These are phyloP conservation scores for Drosophila pseudoobscura DNA, from an alignment of 1,140 invertebrate genomes.

Conservation along the genomic window DNA sequence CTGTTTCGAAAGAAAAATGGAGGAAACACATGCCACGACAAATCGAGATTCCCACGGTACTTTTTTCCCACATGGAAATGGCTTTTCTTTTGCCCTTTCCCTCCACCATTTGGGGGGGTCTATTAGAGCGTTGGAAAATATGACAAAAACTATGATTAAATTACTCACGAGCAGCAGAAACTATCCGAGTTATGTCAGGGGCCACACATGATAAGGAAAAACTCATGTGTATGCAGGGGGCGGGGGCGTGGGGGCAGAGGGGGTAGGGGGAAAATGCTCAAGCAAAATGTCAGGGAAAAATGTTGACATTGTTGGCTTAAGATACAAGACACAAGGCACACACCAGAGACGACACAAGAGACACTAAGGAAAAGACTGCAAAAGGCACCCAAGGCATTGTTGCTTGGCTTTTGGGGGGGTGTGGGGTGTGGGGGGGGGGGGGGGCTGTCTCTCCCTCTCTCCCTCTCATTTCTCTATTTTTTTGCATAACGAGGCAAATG, in stretches of 20 bases:
- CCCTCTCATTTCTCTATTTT: slow-evolving; percentile 11
- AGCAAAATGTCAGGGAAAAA: slow-evolving; percentile 62
- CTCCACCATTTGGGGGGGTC: not conserved
- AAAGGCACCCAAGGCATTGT: slow-evolving; percentile 22
- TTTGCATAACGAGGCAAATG: slow-evolving; percentile 43
- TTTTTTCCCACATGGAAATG: slow-evolving; percentile 15
- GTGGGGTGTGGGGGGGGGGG: not conserved
- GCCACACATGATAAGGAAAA: slow-evolving; percentile 36
- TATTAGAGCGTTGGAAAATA: too few relatives aligned
- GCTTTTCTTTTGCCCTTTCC: slow-evolving; percentile 25
- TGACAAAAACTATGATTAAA: slow-evolving; percentile 46
- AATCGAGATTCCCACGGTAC: slow-evolving; percentile 67
- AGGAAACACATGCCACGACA: slow-evolving; percentile 50
- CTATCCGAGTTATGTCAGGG: slow-evolving; percentile 47
- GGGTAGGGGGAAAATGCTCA: slow-evolving; percentile 29
- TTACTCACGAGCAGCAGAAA: slow-evolving; percentile 39
- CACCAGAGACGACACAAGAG: not conserved
- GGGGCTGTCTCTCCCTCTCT: slow-evolving; percentile 19
- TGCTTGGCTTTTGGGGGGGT: not conserved
- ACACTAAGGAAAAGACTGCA: slow-evolving; percentile 4
- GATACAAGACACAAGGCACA: slow-evolving; percentile 43
- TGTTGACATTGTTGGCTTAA: slow-evolving; percentile 69
- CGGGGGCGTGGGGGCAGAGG: not conserved
- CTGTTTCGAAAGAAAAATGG: slow-evolving; percentile 10
- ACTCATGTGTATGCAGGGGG: not conserved